phyloP scores from a whole-genome alignment of 2,113 vertebrate genomes.

The Hassar affinis region DNA sequence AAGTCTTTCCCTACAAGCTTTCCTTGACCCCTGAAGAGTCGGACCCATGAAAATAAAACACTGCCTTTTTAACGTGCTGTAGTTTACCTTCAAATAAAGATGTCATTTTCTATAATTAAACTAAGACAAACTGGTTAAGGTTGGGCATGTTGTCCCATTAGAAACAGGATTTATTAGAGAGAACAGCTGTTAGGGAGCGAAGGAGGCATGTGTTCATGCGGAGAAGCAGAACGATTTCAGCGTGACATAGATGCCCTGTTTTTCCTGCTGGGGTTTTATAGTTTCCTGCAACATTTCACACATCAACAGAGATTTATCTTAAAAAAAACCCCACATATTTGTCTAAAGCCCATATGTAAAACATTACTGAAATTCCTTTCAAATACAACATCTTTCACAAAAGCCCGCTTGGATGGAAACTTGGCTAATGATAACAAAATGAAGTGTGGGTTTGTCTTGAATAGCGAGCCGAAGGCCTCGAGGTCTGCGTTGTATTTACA shows the following conservation, averaged over 20 bases:
- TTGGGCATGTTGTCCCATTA: not conserved
- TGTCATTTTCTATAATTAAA: not conserved
- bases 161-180: not conserved
- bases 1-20: not conserved
- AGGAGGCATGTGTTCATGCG: not conserved
- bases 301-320: too few relatives aligned
- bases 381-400: not conserved
- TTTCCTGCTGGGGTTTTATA: slow-evolving; percentile 2
- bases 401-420: not conserved
- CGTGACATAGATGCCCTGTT: not conserved
- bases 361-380: not conserved
- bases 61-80: not conserved
- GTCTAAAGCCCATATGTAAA: not conserved
- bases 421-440: not conserved
- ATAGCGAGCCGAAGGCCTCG: not conserved
- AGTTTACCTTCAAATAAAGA: not conserved
- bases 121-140: not conserved
- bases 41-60: not conserved
- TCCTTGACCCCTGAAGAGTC: not conserved
- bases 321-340: not conserved
- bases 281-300: not conserved
- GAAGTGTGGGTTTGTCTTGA: not conserved
- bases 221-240: not conserved
- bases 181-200: slow-evolving; percentile 1
- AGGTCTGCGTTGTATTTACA: not conserved